These are phyloP conservation scores for Hybos culiciformis DNA, from an alignment of 2,888 invertebrate genomes.

Conservation along the genomic window DNA sequence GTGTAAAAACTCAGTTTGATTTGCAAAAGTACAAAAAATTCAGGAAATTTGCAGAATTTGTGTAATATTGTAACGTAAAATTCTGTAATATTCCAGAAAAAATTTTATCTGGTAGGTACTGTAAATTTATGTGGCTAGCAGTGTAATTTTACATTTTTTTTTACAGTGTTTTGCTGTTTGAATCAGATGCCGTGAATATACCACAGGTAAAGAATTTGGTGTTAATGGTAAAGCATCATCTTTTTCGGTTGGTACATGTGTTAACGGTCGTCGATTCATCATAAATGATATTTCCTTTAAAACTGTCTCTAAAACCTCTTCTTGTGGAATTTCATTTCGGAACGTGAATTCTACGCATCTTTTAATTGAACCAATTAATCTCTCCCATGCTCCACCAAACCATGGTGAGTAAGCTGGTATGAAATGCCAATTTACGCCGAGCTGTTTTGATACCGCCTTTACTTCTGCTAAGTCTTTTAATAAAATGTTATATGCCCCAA, in stretches of 20 bases:
- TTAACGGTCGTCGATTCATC: conserved; percentile 2
- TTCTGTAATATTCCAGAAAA: too few species aligned
- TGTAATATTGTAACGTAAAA: too few species aligned
- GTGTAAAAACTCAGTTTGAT: too few species aligned
- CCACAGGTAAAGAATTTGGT: conserved; percentile 4
- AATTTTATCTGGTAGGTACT: too few species aligned
- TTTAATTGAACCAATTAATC: background rate
- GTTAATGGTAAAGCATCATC: conserved; percentile 4
- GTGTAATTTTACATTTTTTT: too few species aligned
- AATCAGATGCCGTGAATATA: too few species aligned
- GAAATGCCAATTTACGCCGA: background rate
- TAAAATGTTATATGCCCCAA: background rate
- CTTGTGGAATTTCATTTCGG: conserved; percentile 1
- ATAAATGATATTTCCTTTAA: background rate
- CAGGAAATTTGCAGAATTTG: too few species aligned
- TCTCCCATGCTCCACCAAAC: conserved; percentile 3
- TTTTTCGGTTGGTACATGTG: background rate
- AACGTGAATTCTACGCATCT: background rate
- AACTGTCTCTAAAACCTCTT: conserved; percentile 2
- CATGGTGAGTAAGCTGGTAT: background rate
- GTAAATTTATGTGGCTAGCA: too few species aligned
- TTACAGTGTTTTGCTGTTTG: too few species aligned
- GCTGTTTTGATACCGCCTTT: background rate
- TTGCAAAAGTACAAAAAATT: too few species aligned
- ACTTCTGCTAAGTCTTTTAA: background rate